Evolutionary conservation across 2,888 invertebrate genomes (phyloP).

Genomic region (Timema podura): DNA sequence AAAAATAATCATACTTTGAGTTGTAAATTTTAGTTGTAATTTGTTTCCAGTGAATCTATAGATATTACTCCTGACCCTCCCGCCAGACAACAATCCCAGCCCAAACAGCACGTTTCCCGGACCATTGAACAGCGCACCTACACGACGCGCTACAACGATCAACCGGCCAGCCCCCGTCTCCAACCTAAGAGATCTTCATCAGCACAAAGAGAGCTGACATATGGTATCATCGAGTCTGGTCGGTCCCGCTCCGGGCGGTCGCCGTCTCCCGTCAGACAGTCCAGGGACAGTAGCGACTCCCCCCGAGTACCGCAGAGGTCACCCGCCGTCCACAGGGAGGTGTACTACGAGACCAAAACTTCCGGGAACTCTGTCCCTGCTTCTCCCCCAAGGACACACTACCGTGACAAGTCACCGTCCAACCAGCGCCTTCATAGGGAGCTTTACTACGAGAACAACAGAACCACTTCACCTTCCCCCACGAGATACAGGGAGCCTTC

Average conservation of each 20-base stretch:
- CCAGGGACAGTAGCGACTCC: slow-evolving; percentile 13
- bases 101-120: slow-evolving; percentile 26
- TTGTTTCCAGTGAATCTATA: no score
- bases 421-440: slow-evolving; percentile 30
- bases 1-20: no score
- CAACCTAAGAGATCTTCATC: slow-evolving; percentile 27
- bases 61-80: slow-evolving; percentile 12
- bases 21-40: no score
- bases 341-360: slow-evolving; percentile 26
- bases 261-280: slow-evolving; percentile 26
- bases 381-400: slow-evolving; percentile 22
- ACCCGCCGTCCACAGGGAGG: slow-evolving; percentile 24
- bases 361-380: background rate
- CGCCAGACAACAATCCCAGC: slow-evolving; percentile 12
- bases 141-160: slow-evolving; percentile 19
- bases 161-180: slow-evolving; percentile 20
- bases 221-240: slow-evolving; percentile 20
- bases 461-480: slow-evolving; percentile 18
- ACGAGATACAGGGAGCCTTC: slow-evolving; percentile 20
- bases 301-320: slow-evolving; percentile 24
- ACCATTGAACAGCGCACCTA: slow-evolving; percentile 26
- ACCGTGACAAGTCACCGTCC: slow-evolving; percentile 31
- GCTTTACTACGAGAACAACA: slow-evolving; percentile 21
- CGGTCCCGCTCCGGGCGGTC: slow-evolving; percentile 20
- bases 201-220: slow-evolving; percentile 27